A percentile compares a stretch with the other conserved stretches of the same genome.
Conservation (phyloP, 2,888 invertebrate genomes). For the Cosmopolites sordidus region DNA sequence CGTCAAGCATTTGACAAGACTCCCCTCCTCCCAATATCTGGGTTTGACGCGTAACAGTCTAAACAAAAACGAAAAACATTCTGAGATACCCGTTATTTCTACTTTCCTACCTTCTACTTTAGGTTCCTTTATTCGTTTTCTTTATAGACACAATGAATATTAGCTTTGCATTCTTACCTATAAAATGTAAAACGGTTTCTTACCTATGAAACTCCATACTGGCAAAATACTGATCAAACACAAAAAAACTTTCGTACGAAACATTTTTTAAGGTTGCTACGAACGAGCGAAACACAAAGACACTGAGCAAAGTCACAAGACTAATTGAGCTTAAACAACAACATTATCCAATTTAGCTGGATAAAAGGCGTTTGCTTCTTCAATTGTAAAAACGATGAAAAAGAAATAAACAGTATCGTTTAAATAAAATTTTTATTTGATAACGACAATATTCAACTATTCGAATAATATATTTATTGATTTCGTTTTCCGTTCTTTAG, state of each 20-base stretch:
- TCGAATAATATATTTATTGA: too few species aligned
- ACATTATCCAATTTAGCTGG: slow-evolving; percentile 18
- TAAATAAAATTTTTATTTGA: slow-evolving; percentile 20
- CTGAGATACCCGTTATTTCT: too few species aligned
- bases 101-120: too few species aligned
- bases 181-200: too few species aligned
- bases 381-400: background rate
- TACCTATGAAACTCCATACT: slow-evolving; percentile 16
- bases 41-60: too few species aligned
- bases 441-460: slow-evolving; percentile 11
- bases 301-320: background rate
- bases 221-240: background rate
- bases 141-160: too few species aligned
- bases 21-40: too few species aligned
- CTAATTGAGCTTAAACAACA: slow-evolving; percentile 15
- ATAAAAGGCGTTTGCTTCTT: background rate
- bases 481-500: slow-evolving; percentile 5
- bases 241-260: background rate
- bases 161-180: too few species aligned
- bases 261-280: background rate
- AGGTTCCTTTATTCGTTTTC: too few species aligned
- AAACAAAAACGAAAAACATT: too few species aligned
- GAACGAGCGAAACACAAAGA: background rate
- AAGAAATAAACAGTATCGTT: background rate
- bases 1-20: too few species aligned